Conservation (phyloP, 2,797 vertebrate genomes). For the Poecilia velifera region DNA sequence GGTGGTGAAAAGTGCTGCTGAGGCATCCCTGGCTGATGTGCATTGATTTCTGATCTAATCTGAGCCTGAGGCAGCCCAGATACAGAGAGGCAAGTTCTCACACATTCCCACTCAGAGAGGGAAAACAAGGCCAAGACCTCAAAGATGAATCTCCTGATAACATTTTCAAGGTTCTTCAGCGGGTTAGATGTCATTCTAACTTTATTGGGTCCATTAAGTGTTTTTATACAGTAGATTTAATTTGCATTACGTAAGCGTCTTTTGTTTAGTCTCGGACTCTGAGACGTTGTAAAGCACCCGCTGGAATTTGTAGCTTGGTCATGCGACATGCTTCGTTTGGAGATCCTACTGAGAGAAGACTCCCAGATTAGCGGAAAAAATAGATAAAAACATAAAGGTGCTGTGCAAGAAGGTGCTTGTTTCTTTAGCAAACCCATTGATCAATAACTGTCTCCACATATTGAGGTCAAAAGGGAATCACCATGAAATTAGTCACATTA, state of each 20-base stretch:
- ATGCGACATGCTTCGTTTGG: constrained; percentile 27
- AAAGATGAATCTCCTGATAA: constrained; percentile 26
- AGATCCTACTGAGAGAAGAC: constrained; percentile 14
- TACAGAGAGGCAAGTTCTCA: constrained; percentile 46
- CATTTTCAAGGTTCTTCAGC: constrained; percentile 26
- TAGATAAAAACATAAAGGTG: constrained; percentile 24
- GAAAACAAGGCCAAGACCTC: constrained; percentile 38
- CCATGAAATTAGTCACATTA: neutral
- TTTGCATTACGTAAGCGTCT: neutral
- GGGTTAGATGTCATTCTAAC: constrained; percentile 25
- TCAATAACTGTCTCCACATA: constrained; percentile 19
- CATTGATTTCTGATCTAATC: constrained; percentile 69
- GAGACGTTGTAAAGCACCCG: constrained; percentile 27
- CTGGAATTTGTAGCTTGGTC: constrained; percentile 38
- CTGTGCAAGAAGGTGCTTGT: constrained; percentile 7
- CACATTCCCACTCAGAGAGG: constrained; percentile 31
- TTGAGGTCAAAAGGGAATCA: constrained; percentile 13
- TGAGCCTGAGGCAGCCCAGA: constrained; percentile 33
- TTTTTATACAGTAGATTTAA: constrained; percentile 29
- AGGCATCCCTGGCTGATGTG: constrained; percentile 36
- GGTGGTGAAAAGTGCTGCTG: constrained; percentile 43
- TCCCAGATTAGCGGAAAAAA: constrained; percentile 46
- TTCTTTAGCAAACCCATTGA: constrained; percentile 20
- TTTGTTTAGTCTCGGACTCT: constrained; percentile 32
- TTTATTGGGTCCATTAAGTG: constrained; percentile 19